Percentiles rank a stretch among this genome's conserved stretches.
phyloP scores from a whole-genome alignment of 1,140 invertebrate species.

The Lethocerus indicus region DNA sequence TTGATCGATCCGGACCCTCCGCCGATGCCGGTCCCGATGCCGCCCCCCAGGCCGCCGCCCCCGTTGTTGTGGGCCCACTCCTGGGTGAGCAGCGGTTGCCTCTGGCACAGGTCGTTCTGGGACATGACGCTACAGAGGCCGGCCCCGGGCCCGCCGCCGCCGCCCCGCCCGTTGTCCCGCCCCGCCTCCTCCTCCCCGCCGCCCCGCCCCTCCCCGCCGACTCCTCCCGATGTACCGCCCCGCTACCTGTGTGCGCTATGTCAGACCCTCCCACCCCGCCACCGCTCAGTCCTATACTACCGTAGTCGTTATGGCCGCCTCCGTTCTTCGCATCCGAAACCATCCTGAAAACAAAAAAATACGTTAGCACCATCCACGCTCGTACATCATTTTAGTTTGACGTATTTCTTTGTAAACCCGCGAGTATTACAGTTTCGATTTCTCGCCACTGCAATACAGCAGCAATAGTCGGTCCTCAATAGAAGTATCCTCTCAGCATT shows the following conservation, averaged over 20 bases:
- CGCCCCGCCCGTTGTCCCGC: slow-evolving; percentile 28
- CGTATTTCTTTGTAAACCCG: too few relatives aligned
- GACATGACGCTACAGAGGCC: slow-evolving; percentile 17
- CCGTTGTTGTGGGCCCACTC: slow-evolving; percentile 24
- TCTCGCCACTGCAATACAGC: too few relatives aligned
- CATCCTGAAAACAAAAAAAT: slow-evolving; percentile 25
- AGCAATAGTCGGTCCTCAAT: too few relatives aligned
- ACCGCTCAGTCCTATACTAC: slow-evolving; percentile 29
- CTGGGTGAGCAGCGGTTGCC: slow-evolving; percentile 30
- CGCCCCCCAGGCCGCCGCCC: slow-evolving; percentile 16
- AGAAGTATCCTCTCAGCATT: too few relatives aligned
- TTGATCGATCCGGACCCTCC: slow-evolving; percentile 14
- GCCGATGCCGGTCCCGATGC: slow-evolving; percentile 3
- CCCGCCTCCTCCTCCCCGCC: slow-evolving; percentile 25
- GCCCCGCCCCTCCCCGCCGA: slow-evolving; percentile 24
- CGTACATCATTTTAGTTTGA: too few relatives aligned
- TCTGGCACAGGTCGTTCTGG: slow-evolving; percentile 29
- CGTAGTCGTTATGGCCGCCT: slow-evolving; percentile 33
- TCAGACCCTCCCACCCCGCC: slow-evolving; percentile 3
- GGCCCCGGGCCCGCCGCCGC: not conserved
- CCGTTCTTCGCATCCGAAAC: slow-evolving; percentile 34
- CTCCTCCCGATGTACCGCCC: not conserved
- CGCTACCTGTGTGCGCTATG: not conserved
- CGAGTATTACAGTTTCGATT: too few relatives aligned
- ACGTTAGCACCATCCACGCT: too few relatives aligned